Evolutionary conservation across 2,888 invertebrate genomes (phyloP), one percentile per base, ranked within the genome.

Genomic region (Protonemura montana): DNA sequence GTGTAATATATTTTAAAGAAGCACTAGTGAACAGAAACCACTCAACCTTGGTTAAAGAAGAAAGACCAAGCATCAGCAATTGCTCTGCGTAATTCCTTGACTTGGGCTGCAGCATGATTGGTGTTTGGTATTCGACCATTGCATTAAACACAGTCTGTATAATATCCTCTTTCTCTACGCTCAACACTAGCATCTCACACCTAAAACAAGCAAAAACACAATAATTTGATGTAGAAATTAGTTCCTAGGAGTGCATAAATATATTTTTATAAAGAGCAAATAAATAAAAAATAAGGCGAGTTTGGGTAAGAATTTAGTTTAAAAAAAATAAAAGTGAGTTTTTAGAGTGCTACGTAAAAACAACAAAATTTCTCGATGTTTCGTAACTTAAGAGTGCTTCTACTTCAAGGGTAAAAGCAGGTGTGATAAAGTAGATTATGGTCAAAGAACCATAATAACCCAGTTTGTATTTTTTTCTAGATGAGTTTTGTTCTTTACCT

Each of bases 41-140:
- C 3, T 35, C 10, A 35, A 87, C 86, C 86, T 87, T 85, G 10
- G 86, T 59, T n/a, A 41, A 80, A 3, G 85, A 21, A 13, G 76
- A 2, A 28, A 87, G 86, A 16, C 85, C 76, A 29, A 88, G 86
- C 26, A 85, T 82, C 3, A 88, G 82, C n/a, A 88, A 30, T 3
- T 41, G 78, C 78, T 88, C 86, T 59, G 85, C 86, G 80, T 85
- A 87, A 10, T 26, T 35, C 27, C 76, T 81, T 0, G 86, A 41
- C 26, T 76, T 76, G 13, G 88, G 88, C 21, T 84, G 42, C 76
- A 87, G 76, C 16, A 25, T 26, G 3, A 87, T 83, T 76, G 85
- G 76, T 13, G 10, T 21, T 41, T 10, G 76, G 76, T 25, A 28
- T 78, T n/a, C 25, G 35, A 59, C 35, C 76, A 78, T 86, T 85